Evolutionary conservation across 2,797 vertebrate species (phyloP), one percentile per base, ranked within the genome.

Genomic region (Limosa lapponica): DNA sequence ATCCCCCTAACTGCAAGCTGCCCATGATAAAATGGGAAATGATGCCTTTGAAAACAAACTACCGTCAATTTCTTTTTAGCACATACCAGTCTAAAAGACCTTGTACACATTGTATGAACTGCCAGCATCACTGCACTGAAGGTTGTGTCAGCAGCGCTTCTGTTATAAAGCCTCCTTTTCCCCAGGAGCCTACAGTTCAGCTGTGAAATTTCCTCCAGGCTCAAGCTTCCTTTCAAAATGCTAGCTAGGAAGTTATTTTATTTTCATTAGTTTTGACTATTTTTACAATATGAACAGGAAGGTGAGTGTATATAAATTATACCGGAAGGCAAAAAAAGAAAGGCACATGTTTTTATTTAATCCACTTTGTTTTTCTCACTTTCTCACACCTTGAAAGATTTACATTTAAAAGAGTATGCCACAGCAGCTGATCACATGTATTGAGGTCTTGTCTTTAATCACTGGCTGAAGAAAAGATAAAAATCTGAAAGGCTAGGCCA

Each of bases 171-270:
- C 16, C n/a, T 54, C 13, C 4, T 78, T 92, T 85, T 64, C 34
- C 55, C 59, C 52, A 91, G 1, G 2, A 95, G 37, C 34, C 51
- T 75, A 28, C 23, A 58, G 54, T 62, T 96, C 67, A 90, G 55
- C 83, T 95, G 88, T 77, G 90, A 96, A 82, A 87, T 92, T 84
- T 94, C 71, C 74, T 89, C 27, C 41, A 82, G 81, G n/a, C 74
- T 93, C 55, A 80, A 80, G 61, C 24, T 92, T 95, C 55, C 64
- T 87, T 90, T 93, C 66, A 87, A 89, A 82, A 49, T 55, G 55
- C 64, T 67, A 84, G 27, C 41, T 79, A 46, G 28, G 55, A 96
- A 90, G 5, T 43, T 6, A 70, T 95, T 95, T 90, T 78, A 67
- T 90, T 96, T 92, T 95, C 78, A 67, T 78, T 71, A 74, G 22